Evolutionary conservation across 2,797 vertebrate species (phyloP).

Genomic region (Varecia variegata): DNA sequence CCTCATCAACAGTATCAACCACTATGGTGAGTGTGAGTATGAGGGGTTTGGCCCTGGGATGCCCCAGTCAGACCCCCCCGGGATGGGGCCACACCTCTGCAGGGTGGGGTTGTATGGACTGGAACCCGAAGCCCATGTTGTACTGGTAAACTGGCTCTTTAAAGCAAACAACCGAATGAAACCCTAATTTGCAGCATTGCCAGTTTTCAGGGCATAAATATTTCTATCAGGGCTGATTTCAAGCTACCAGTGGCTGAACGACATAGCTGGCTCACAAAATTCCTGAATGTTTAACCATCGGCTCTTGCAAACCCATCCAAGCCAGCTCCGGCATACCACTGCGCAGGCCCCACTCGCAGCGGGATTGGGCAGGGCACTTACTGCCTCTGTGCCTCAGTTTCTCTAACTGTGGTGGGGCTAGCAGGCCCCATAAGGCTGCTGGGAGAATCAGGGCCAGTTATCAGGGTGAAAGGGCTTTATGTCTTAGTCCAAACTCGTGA

Average conservation of each 20-base stretch:
- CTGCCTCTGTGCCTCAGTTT: conserved; percentile 1
- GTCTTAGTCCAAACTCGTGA: not conserved
- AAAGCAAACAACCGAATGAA: not conserved
- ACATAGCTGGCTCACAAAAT: not conserved
- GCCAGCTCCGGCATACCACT: not conserved
- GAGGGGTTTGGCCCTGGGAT: not conserved
- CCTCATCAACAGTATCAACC: conserved; percentile 99
- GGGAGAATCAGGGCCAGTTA: not conserved
- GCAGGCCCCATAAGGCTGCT: not conserved
- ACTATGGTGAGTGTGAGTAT: conserved; percentile 91
- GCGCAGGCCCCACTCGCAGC: not conserved
- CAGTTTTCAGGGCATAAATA: not conserved
- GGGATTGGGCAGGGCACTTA: not conserved
- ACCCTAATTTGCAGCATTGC: not conserved
- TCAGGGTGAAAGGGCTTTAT: not conserved
- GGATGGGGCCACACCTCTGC: not conserved
- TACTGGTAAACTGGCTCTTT: not conserved
- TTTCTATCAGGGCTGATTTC: not conserved
- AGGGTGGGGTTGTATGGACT: not conserved
- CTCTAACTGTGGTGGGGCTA: not conserved
- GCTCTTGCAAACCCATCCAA: not conserved
- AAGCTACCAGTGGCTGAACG: not conserved
- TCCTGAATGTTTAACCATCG: not conserved
- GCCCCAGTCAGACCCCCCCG: rapidly evolving
- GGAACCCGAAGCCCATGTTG: not conserved